Percentiles rank a stretch among this genome's conserved stretches.
Evolutionary conservation across 2,113 vertebrate genomes (phyloP).

Genomic region (Antigone vipio): DNA sequence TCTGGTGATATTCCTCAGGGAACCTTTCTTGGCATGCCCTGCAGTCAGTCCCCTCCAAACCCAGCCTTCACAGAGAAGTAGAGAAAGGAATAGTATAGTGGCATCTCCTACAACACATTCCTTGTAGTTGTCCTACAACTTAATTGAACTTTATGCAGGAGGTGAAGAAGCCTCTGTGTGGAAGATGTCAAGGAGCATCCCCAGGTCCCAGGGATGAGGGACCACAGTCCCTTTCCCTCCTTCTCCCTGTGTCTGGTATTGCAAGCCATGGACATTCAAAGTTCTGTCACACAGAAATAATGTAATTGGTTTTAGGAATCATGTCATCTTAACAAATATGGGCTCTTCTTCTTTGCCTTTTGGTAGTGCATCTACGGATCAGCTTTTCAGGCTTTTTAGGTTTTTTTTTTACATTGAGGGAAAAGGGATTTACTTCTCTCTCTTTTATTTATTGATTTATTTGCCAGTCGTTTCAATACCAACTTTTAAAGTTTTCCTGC

Average conservation of each 20-base stretch:
- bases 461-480: not conserved
- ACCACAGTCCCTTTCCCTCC: not conserved
- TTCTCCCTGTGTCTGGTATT: not conserved
- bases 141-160: not conserved
- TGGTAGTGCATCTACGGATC: not conserved
- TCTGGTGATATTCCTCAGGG: not conserved
- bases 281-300: not conserved
- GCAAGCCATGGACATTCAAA: not conserved
- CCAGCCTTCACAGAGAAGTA: not conserved
- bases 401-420: not conserved
- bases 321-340: not conserved
- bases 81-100: not conserved
- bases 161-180: not conserved
- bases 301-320: not conserved
- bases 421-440: not conserved
- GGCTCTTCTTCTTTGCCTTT: not conserved
- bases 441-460: not conserved
- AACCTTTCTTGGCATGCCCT: not conserved
- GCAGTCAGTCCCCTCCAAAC: not conserved
- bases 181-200: not conserved
- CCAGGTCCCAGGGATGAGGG: not conserved
- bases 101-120: fast-evolving
- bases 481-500: not conserved
- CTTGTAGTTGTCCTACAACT: not conserved
- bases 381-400: not conserved